These are phyloP conservation scores for Peromyscus maniculatus DNA, from an alignment of 2,113 vertebrate species.

Conservation along the genomic window DNA sequence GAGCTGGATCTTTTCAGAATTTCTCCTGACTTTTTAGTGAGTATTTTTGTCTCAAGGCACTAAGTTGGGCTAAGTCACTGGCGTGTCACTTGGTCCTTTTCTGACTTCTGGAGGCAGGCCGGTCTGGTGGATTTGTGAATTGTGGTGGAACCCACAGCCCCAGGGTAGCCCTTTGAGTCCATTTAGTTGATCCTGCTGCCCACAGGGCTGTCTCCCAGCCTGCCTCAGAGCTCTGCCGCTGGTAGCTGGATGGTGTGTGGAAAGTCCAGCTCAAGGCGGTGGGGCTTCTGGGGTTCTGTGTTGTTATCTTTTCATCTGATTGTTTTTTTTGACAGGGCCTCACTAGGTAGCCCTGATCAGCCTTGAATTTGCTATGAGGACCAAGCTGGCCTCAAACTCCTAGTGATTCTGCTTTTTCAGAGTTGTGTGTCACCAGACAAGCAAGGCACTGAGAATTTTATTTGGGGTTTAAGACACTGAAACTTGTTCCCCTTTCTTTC, in stretches of 20 bases:
- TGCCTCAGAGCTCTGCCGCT: background rate
- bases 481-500: background rate
- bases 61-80: background rate
- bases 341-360: background rate
- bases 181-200: background rate
- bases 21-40: conserved; percentile 25
- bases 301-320: background rate
- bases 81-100: background rate
- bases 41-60: background rate
- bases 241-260: background rate
- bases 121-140: conserved; percentile 1
- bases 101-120: background rate
- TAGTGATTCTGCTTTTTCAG: background rate
- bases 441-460: background rate
- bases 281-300: background rate
- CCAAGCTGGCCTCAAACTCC: background rate
- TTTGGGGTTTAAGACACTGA: background rate
- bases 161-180: background rate
- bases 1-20: conserved; percentile 50
- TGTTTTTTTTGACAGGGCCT: background rate
- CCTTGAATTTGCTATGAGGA: background rate
- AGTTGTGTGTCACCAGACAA: background rate
- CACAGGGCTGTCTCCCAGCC: background rate
- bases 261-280: background rate
- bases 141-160: background rate